Conservation (phyloP, 2,888 invertebrate species). For the Junonia oenone region DNA sequence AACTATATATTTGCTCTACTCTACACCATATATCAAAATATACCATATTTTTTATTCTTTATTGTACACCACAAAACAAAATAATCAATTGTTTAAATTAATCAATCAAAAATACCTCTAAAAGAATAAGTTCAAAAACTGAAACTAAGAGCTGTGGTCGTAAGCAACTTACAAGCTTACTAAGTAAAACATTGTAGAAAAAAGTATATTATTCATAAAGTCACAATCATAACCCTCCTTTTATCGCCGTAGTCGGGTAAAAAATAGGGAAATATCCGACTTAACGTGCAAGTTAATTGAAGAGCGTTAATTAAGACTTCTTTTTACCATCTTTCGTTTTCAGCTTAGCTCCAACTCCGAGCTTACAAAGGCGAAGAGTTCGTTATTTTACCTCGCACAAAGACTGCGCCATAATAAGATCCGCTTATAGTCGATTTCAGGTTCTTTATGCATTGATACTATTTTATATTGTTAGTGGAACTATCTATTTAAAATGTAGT, state of each 20-base stretch:
- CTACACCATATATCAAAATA: too few species aligned
- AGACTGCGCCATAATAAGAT: not conserved
- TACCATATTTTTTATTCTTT: too few species aligned
- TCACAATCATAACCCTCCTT: not conserved
- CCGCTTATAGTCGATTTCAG: not conserved
- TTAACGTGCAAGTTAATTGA: slow-evolving; percentile 3
- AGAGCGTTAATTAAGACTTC: slow-evolving; percentile 30
- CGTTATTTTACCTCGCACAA: slow-evolving; percentile 8
- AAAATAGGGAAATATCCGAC: not conserved
- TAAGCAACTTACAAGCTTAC: too few species aligned
- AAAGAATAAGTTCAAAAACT: too few species aligned
- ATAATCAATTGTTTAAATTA: too few species aligned
- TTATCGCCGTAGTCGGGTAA: not conserved
- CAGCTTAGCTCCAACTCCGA: slow-evolving; percentile 22
- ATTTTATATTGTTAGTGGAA: not conserved
- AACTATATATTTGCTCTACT: too few species aligned
- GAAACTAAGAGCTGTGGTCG: too few species aligned
- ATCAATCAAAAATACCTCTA: too few species aligned
- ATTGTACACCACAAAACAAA: too few species aligned
- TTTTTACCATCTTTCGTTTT: slow-evolving; percentile 24
- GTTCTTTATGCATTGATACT: not conserved
- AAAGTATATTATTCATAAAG: too few species aligned
- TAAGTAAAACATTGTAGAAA: too few species aligned
- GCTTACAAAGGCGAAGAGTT: slow-evolving; percentile 18
- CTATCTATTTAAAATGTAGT: too few species aligned